A percentile compares a stretch with the other conserved stretches of the same genome.
phyloP scores from a whole-genome alignment of 2,113 vertebrate species.

The Crotophaga sulcirostris region DNA sequence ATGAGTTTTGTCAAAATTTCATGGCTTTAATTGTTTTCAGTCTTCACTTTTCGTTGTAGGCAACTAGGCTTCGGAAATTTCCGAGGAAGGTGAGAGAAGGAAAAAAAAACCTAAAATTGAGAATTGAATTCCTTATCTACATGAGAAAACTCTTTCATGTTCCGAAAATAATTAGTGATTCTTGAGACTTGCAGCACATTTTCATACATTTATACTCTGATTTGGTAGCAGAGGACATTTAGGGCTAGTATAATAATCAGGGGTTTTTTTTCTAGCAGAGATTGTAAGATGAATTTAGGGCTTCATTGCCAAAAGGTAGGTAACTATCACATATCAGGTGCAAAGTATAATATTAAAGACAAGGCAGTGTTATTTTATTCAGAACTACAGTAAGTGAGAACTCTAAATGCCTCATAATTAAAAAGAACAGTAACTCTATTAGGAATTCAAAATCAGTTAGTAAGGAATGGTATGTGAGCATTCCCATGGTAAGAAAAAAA shows the following conservation, averaged over 20 bases:
- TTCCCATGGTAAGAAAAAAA: neutral
- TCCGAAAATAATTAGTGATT: neutral
- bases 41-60: neutral
- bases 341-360: neutral
- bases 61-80: neutral
- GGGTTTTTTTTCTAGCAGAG: neutral
- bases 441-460: neutral
- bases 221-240: neutral
- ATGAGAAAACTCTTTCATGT: neutral
- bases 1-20: neutral
- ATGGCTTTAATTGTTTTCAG: neutral
- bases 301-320: neutral
- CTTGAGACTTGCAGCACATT: neutral
- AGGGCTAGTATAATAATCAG: neutral
- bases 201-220: neutral
- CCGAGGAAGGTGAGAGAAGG: neutral
- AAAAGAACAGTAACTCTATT: neutral
- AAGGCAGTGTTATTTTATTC: neutral
- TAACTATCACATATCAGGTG: neutral
- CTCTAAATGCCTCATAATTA: neutral
- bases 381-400: neutral
- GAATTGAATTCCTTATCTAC: neutral
- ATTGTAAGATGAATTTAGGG: neutral
- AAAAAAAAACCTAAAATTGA: neutral
- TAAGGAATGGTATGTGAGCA: neutral